Percentiles rank a stretch among this genome's conserved stretches.
Conservation (phyloP, 2,797 vertebrate species). For the Anisognathus igniventris region DNA sequence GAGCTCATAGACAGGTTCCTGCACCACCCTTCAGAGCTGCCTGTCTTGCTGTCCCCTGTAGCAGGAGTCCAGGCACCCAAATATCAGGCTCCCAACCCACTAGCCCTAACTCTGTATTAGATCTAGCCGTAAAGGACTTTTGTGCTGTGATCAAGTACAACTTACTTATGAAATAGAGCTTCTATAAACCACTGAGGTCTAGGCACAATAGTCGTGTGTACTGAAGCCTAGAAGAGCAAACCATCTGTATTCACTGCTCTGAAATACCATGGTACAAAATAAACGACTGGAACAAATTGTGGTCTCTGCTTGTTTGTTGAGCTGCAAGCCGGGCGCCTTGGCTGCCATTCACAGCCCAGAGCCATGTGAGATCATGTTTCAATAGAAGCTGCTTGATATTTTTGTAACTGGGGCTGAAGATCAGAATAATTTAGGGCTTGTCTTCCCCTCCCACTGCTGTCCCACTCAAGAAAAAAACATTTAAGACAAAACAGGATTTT, state of each 20-base stretch:
- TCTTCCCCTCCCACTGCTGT: neutral
- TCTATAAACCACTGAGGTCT: slow-evolving; percentile 48
- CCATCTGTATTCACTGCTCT: slow-evolving; percentile 49
- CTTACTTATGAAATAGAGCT: slow-evolving; percentile 50
- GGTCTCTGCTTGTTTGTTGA: neutral
- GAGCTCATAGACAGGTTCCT: slow-evolving; percentile 53
- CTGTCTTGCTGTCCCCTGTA: slow-evolving; percentile 41
- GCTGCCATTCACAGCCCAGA: neutral
- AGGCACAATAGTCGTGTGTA: slow-evolving; percentile 36
- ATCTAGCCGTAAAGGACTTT: slow-evolving; percentile 58
- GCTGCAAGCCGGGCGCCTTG: neutral
- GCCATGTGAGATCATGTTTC: neutral
- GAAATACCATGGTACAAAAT: slow-evolving; percentile 50
- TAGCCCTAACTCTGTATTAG: slow-evolving; percentile 60
- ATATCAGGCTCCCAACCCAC: slow-evolving; percentile 1
- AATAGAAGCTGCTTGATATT: neutral
- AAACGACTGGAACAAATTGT: slow-evolving; percentile 28
- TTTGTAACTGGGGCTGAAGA: neutral
- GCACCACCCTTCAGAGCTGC: slow-evolving; percentile 37
- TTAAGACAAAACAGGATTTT: neutral
- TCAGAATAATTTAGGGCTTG: neutral
- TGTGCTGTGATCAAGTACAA: slow-evolving; percentile 51
- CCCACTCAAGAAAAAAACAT: rapidly evolving
- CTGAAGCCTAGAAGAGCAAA: slow-evolving; percentile 52
- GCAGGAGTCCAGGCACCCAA: slow-evolving; percentile 45